These are phyloP conservation scores for Stichopus horrens DNA, from an alignment of 53 echinoderm and acorn worm species.

Conservation along the genomic window DNA sequence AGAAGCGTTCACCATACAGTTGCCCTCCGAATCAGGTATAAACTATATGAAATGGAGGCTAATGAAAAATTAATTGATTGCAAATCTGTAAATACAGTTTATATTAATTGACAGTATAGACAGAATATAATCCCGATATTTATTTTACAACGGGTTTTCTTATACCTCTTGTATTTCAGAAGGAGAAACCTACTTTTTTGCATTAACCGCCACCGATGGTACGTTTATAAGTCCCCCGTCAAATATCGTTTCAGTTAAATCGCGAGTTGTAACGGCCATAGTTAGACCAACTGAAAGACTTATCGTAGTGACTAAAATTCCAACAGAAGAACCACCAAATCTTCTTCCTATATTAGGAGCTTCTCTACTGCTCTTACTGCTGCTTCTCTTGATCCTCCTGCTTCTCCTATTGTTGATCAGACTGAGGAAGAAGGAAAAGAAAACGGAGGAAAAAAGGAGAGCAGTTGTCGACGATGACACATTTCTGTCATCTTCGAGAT, in stretches of 20 bases:
- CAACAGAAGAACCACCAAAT: background rate
- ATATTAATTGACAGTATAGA: too few species aligned
- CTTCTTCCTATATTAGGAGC: constrained; percentile 25
- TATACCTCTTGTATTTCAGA: background rate
- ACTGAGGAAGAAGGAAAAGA: constrained; percentile 16
- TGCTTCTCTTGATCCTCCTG: constrained; percentile 16
- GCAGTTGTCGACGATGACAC: background rate
- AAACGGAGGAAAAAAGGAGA: background rate
- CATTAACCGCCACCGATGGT: background rate
- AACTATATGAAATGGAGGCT: too few species aligned
- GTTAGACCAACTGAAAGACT: background rate
- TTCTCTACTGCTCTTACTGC: constrained; percentile 1
- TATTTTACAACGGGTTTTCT: too few species aligned
- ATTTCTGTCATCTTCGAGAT: background rate
- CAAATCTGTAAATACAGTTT: too few species aligned
- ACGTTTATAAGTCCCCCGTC: background rate
- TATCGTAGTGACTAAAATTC: background rate
- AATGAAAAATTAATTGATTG: too few species aligned
- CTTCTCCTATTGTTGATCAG: constrained; percentile 14
- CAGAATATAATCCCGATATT: too few species aligned
- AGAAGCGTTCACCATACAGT: background rate
- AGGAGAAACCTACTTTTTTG: background rate
- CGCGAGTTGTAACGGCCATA: background rate
- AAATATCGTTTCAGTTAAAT: background rate
- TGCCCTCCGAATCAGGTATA: background rate